Conservation (phyloP, 2,888 invertebrate species). For the Cephus sareptanus region DNA sequence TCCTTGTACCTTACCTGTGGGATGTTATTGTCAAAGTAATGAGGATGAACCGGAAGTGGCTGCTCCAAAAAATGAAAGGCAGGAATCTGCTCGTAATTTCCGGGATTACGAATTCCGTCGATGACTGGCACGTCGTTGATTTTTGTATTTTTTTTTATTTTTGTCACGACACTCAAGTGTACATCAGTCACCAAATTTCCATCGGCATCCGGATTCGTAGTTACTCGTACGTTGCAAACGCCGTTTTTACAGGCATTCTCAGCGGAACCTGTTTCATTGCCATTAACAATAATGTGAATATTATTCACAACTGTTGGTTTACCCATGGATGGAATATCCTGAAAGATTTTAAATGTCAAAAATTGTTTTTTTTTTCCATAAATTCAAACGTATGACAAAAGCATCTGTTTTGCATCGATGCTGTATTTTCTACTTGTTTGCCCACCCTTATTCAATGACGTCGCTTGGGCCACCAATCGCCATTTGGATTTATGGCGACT, state of each 20-base stretch:
- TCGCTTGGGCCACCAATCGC: not conserved
- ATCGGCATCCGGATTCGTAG: slow-evolving; percentile 27
- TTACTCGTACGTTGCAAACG: slow-evolving; percentile 39
- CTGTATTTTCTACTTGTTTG: not conserved
- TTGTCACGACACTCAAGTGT: slow-evolving; percentile 41
- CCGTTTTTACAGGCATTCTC: slow-evolving; percentile 33
- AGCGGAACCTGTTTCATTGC: slow-evolving; percentile 27
- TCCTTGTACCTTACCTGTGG: slow-evolving; percentile 39
- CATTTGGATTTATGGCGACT: not conserved
- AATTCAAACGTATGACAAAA: not conserved
- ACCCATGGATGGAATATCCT: not conserved
- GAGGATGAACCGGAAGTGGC: slow-evolving; percentile 10
- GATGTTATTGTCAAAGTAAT: slow-evolving; percentile 30
- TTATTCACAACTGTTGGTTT: slow-evolving; percentile 35
- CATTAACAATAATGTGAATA: slow-evolving; percentile 39
- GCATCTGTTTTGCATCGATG: not conserved
- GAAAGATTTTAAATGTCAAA: not conserved
- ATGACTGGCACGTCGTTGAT: slow-evolving; percentile 44
- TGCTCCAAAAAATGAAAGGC: slow-evolving; percentile 19
- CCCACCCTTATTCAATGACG: not conserved
- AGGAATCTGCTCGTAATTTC: slow-evolving; percentile 16
- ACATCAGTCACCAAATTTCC: slow-evolving; percentile 45
- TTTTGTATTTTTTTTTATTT: slow-evolving; percentile 23
- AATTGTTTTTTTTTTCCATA: not conserved
- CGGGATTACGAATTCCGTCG: slow-evolving; percentile 39